phyloP scores from a whole-genome alignment of 1,140 invertebrate species.

The Philopotamus ludificatus region DNA sequence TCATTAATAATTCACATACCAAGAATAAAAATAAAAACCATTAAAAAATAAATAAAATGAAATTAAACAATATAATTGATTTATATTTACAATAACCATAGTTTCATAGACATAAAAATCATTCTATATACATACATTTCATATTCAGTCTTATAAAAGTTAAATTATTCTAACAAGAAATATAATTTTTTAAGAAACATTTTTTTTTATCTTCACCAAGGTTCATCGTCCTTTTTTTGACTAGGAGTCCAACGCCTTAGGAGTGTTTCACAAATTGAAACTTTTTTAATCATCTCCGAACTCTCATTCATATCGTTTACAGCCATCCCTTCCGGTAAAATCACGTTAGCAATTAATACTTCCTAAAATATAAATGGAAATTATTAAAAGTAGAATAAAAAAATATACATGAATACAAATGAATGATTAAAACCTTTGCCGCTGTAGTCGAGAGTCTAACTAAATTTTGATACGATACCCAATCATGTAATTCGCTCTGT shows the following conservation, averaged over 20 bases:
- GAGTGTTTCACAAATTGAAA: constrained; percentile 47
- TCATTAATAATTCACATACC: no score
- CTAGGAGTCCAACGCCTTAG: constrained; percentile 50
- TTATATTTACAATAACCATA: no score
- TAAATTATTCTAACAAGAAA: no score
- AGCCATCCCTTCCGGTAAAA: constrained; percentile 22
- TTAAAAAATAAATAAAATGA: no score
- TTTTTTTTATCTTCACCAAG: no score
- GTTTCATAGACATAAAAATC: no score
- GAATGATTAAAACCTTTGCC: constrained; percentile 47
- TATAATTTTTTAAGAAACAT: no score
- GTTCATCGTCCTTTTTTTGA: constrained; percentile 48
- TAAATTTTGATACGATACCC: constrained; percentile 49
- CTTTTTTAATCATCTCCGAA: constrained; percentile 46
- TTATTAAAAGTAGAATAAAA: not conserved
- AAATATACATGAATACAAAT: constrained; percentile 2
- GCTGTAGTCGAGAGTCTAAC: constrained; percentile 52
- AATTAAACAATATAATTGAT: no score
- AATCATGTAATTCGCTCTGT: constrained; percentile 39
- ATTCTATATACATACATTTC: no score
- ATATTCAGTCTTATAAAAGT: no score
- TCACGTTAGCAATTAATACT: constrained; percentile 50
- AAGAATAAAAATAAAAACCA: no score
- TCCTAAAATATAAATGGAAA: constrained; percentile 45
- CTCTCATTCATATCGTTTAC: constrained; percentile 39